phyloP scores from a whole-genome alignment of 2,888 invertebrate genomes.

The Agrochola circellaris region DNA sequence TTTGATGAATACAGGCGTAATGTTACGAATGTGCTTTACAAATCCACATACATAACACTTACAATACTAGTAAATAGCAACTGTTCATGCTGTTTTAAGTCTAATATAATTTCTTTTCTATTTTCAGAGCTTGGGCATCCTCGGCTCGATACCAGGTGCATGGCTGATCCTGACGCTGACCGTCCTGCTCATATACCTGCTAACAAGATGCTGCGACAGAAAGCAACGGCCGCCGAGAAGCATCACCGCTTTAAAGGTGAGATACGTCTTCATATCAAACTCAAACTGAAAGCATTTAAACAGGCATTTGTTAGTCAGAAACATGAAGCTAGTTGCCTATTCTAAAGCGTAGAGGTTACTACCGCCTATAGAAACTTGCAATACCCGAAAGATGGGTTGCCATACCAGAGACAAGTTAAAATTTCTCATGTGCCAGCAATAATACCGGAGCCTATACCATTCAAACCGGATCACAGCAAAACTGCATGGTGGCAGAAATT shows the following conservation, averaged over 20 bases:
- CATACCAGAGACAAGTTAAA: no score
- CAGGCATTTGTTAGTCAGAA: no score
- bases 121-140: slow-evolving; percentile 96
- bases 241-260: slow-evolving; percentile 95
- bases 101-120: slow-evolving; percentile 1
- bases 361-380: not conserved
- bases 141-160: slow-evolving; percentile 98
- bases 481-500: not conserved
- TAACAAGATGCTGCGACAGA: slow-evolving; percentile 98
- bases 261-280: not conserved
- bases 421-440: not conserved
- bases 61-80: not conserved
- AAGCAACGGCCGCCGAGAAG: slow-evolving; percentile 97
- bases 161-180: slow-evolving; percentile 97
- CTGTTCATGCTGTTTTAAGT: not conserved
- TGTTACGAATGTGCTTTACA: no score
- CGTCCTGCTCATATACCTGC: slow-evolving; percentile 96
- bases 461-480: no score
- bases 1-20: not conserved
- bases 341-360: not conserved
- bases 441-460: not conserved
- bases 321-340: no score
- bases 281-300: not conserved
- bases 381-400: no score
- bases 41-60: no score